phyloP scores from a whole-genome alignment of 2,113 vertebrate genomes.

The Paramisgurnus dabryanus region DNA sequence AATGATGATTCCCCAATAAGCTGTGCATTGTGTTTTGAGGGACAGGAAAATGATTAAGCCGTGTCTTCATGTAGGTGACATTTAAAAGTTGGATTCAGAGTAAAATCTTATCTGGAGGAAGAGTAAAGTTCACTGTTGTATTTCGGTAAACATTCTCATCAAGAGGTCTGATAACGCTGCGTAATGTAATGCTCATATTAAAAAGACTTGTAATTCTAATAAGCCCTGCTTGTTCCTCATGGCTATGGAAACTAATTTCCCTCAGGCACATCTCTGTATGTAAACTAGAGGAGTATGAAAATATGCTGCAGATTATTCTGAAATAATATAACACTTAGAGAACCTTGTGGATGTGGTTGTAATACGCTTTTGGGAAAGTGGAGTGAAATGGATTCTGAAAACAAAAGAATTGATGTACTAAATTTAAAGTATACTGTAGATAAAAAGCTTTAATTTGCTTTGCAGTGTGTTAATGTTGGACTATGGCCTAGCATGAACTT shows the following conservation, averaged over 20 bases:
- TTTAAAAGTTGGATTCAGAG: neutral
- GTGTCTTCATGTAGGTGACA: slow-evolving; percentile 18
- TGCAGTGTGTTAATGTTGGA: no score
- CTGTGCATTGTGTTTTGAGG: neutral
- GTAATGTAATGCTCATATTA: slow-evolving; percentile 1
- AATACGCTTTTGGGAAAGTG: neutral
- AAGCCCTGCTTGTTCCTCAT: slow-evolving; percentile 24
- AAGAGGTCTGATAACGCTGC: neutral
- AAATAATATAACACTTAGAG: neutral
- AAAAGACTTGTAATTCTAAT: slow-evolving; percentile 27
- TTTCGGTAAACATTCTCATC: slow-evolving; percentile 18
- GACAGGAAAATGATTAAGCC: slow-evolving; percentile 12
- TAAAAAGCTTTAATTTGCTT: no score
- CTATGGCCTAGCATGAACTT: no score
- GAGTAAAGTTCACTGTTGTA: slow-evolving; percentile 25
- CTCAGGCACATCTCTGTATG: slow-evolving; percentile 8
- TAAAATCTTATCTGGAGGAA: slow-evolving; percentile 24
- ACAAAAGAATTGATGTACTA: no score
- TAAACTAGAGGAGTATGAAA: slow-evolving; percentile 12
- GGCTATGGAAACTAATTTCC: slow-evolving; percentile 42
- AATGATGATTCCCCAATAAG: slow-evolving; percentile 3
- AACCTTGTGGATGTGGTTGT: neutral
- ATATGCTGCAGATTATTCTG: slow-evolving; percentile 2
- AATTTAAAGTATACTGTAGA: no score
- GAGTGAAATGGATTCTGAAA: neutral